Evolutionary conservation across 2,797 vertebrate species (phyloP), one percentile per base, ranked within the genome.

Genomic region (Syngnathus rostellatus): DNA sequence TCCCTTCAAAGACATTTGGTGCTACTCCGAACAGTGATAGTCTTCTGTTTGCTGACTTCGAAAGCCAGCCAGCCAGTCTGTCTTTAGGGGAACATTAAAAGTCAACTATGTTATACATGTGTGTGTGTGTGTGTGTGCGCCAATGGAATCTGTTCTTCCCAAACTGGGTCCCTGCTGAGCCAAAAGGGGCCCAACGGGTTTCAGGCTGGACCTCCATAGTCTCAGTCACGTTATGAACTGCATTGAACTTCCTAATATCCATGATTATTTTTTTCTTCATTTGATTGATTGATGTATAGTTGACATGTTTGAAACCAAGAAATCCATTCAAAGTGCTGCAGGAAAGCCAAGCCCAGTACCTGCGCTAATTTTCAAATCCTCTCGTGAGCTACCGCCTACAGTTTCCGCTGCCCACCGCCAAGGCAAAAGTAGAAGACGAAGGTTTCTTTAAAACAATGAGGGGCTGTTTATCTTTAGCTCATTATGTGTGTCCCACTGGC

Each of bases 161-260:
- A 82, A 80, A 82, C 75, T 45, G 78, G 79, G 72, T 73, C 76
- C 90, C 89, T 74, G 87, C 89, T 88, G 88, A 74, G 87, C 51
- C 76, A 70, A 76, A 80, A 85, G 90, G 87, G 89, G 88, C 89
- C 88, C 88, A 79, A 69, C 66, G 74, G 69, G 82, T 76, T 79
- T 63, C 73, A 74, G 71, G 65, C 68, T 72, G 69, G 74, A 81
- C 85, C 85, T 79, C 74, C 31, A 31, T 55, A 72, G 72, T 71
- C 78, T 76, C 54, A 75, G 83, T 82, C 77, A 82, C 70, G 68
- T 55, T 61, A 17, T 48, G 31, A 67, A 46, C 2, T 48, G 37
- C 17, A 19, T 25, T 54, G n/a, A 41, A n/a, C 39, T 40, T 45
- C 37, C 16, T 25, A 43, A 3, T 31, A 48, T 55, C 9, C 64